Evolutionary conservation across 2,113 vertebrate genomes (phyloP).

Genomic region (Callionymus lyra): DNA sequence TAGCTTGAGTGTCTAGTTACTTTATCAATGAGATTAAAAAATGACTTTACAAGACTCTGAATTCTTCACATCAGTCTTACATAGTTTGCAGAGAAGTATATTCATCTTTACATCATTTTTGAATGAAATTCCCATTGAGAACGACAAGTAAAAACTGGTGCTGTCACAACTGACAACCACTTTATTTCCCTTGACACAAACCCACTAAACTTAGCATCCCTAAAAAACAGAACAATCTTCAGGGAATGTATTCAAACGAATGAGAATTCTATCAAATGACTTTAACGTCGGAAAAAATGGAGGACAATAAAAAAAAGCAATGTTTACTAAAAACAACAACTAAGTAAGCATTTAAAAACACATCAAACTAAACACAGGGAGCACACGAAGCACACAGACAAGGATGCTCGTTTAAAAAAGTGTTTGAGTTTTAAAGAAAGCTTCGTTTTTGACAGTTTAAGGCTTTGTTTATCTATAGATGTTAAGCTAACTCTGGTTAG

Average conservation of each 20-base stretch:
- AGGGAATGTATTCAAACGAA: too few relatives aligned
- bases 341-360: too few relatives aligned
- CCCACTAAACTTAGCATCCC: too few relatives aligned
- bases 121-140: not conserved
- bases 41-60: too few relatives aligned
- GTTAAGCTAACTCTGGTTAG: constrained; percentile 35
- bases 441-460: not conserved
- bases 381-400: not conserved
- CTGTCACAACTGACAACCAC: not conserved
- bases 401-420: not conserved
- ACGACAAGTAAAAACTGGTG: not conserved
- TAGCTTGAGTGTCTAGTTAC: not conserved
- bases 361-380: too few relatives aligned
- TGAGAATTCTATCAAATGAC: too few relatives aligned
- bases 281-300: too few relatives aligned
- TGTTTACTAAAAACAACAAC: too few relatives aligned
- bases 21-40: not conserved
- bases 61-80: not conserved
- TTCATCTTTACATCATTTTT: not conserved
- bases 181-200: not conserved
- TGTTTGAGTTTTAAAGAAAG: not conserved
- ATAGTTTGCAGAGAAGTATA: not conserved
- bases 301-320: too few relatives aligned
- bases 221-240: too few relatives aligned
- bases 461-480: not conserved